These are phyloP conservation scores for Anhinga rufa DNA, from an alignment of 2,113 vertebrate genomes.

Conservation along the genomic window DNA sequence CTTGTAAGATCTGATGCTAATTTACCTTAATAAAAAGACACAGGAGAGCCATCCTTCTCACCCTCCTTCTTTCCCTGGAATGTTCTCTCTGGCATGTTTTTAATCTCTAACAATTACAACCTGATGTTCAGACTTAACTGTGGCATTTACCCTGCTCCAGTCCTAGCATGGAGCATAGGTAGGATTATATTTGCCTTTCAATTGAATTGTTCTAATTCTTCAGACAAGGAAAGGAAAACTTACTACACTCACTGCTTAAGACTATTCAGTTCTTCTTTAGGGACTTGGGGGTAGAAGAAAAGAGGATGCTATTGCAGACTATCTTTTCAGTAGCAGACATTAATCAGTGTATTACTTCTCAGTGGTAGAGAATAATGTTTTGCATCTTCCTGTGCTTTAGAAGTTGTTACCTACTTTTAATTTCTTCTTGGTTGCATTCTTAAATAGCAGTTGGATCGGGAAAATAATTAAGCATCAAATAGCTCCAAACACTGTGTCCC, in stretches of 20 bases:
- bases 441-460: not conserved
- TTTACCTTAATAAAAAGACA: not conserved
- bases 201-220: conserved; percentile 28
- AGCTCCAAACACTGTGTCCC: not conserved
- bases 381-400: not conserved
- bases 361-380: not conserved
- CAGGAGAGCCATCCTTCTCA: not conserved
- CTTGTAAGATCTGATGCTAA: not conserved
- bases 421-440: not conserved
- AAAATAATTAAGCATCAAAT: not conserved
- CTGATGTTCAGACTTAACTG: conserved; percentile 40
- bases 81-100: conserved; percentile 44
- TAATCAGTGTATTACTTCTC: not conserved
- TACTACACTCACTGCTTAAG: not conserved
- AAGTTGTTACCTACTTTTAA: not conserved
- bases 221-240: not conserved
- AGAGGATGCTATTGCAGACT: not conserved
- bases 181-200: conserved; percentile 30
- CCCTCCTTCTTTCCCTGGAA: conserved; percentile 32
- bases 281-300: not conserved
- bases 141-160: conserved; percentile 20
- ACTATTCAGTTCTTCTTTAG: not conserved
- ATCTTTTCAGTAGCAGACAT: not conserved
- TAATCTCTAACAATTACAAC: conserved; percentile 56
- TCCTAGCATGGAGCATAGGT: not conserved